Conservation (phyloP, 1,140 invertebrate genomes). For the Babylonia areolata region DNA sequence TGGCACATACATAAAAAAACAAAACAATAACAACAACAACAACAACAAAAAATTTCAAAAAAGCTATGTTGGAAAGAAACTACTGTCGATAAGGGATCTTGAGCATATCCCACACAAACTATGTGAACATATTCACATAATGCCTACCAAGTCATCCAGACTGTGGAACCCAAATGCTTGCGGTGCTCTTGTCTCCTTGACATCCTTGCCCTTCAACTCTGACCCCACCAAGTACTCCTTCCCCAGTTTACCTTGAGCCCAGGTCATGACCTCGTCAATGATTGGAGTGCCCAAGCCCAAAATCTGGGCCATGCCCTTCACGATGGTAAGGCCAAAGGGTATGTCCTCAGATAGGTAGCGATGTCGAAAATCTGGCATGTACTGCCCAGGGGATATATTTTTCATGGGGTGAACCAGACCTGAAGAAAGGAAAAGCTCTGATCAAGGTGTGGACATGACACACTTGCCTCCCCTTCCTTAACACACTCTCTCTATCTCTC, state of each 20-base stretch:
- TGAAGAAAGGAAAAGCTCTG: too few relatives aligned
- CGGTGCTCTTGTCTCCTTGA: slow-evolving; percentile 60
- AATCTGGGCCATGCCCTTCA: slow-evolving; percentile 62
- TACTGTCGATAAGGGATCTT: too few relatives aligned
- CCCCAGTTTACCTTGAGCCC: slow-evolving; percentile 66
- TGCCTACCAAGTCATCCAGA: slow-evolving; percentile 51
- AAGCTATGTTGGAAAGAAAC: too few relatives aligned
- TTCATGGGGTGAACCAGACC: slow-evolving; percentile 59
- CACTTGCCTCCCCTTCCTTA: too few relatives aligned
- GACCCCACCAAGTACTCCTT: slow-evolving; percentile 67
- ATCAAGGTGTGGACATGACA: too few relatives aligned
- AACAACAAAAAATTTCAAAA: too few relatives aligned
- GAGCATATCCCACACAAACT: too few relatives aligned
- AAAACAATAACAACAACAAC: too few relatives aligned
- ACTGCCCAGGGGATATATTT: slow-evolving; percentile 43
- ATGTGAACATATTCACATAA: too few relatives aligned
- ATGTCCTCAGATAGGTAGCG: slow-evolving; percentile 62
- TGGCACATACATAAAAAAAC: too few relatives aligned
- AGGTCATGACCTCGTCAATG: slow-evolving; percentile 59
- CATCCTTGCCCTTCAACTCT: slow-evolving; percentile 61
- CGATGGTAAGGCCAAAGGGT: slow-evolving; percentile 60
- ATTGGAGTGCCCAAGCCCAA: slow-evolving; percentile 51
- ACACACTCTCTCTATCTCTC: too few relatives aligned
- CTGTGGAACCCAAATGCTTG: slow-evolving; percentile 63
- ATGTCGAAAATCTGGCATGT: slow-evolving; percentile 59